Evolutionary conservation across 2,888 invertebrate genomes (phyloP).

Genomic region (Polydrusus tereticollis): DNA sequence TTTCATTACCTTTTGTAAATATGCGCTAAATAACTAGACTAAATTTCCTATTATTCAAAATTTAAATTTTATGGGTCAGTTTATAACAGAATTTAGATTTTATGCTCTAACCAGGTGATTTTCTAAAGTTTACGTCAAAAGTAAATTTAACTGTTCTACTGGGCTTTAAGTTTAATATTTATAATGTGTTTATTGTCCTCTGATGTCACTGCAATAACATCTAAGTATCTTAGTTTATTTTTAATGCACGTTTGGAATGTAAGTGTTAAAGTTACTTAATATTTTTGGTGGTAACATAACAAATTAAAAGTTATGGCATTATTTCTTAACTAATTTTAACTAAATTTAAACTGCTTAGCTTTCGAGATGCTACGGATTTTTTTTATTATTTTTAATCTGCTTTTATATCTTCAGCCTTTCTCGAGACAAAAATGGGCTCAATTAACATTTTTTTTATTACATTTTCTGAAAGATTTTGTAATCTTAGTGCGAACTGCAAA

Average conservation of each 20-base stretch:
- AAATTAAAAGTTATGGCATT: too few relatives aligned
- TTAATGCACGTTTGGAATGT: neutral
- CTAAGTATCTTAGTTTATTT: too few relatives aligned
- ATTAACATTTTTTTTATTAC: too few relatives aligned
- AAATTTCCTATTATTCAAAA: conserved; percentile 35
- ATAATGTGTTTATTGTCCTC: neutral
- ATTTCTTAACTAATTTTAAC: too few relatives aligned
- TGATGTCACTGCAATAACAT: neutral
- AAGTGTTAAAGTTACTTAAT: neutral
- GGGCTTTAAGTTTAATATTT: neutral
- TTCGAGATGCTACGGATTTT: too few relatives aligned
- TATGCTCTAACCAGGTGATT: conserved; percentile 16
- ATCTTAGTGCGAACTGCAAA: too few relatives aligned
- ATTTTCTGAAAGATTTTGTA: too few relatives aligned
- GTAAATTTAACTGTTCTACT: neutral
- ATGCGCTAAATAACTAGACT: conserved; percentile 37
- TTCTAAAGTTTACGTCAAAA: neutral
- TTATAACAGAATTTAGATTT: conserved; percentile 8
- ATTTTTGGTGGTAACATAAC: too few relatives aligned
- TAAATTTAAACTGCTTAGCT: too few relatives aligned
- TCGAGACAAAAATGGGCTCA: too few relatives aligned
- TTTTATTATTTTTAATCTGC: too few relatives aligned
- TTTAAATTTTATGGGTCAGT: conserved; percentile 37
- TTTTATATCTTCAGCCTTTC: too few relatives aligned
- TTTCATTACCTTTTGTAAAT: conserved; percentile 38